phyloP scores from a whole-genome alignment of 2,888 invertebrate species.

The Drosophila pseudotakahashii region DNA sequence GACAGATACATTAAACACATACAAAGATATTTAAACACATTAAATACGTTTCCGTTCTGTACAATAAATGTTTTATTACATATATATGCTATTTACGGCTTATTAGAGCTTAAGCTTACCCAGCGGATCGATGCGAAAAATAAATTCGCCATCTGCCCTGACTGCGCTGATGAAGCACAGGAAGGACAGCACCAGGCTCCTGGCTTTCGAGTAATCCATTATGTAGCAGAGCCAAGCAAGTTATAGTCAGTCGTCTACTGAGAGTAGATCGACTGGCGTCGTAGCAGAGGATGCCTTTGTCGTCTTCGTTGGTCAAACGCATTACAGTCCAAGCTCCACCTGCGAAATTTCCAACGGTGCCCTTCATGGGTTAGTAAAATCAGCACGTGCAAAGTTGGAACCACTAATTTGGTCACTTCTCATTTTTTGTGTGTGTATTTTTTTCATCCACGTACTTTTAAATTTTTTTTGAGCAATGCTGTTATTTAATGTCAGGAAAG shows the following conservation, averaged over 20 bases:
- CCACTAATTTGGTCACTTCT: too few relatives aligned
- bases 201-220: constrained; percentile 80
- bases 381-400: not conserved
- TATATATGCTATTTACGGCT: too few relatives aligned
- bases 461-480: too few relatives aligned
- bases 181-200: constrained; percentile 74
- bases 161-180: constrained; percentile 72
- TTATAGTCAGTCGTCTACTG: constrained; percentile 1
- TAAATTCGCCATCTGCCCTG: constrained; percentile 79
- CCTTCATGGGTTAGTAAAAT: constrained; percentile 45
- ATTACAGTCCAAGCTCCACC: constrained; percentile 7
- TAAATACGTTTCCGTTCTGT: too few relatives aligned
- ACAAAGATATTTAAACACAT: too few relatives aligned
- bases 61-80: too few relatives aligned
- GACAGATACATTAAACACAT: too few relatives aligned
- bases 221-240: constrained; percentile 50
- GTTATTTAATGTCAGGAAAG: too few relatives aligned
- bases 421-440: too few relatives aligned
- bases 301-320: constrained; percentile 15
- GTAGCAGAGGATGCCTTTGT: constrained; percentile 32
- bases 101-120: constrained; percentile 70
- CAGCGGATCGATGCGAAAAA: constrained; percentile 83
- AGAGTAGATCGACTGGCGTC: constrained; percentile 28
- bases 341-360: not conserved
- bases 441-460: too few relatives aligned